Conservation (phyloP, 2,797 vertebrate genomes). For the Scleropages formosus region DNA sequence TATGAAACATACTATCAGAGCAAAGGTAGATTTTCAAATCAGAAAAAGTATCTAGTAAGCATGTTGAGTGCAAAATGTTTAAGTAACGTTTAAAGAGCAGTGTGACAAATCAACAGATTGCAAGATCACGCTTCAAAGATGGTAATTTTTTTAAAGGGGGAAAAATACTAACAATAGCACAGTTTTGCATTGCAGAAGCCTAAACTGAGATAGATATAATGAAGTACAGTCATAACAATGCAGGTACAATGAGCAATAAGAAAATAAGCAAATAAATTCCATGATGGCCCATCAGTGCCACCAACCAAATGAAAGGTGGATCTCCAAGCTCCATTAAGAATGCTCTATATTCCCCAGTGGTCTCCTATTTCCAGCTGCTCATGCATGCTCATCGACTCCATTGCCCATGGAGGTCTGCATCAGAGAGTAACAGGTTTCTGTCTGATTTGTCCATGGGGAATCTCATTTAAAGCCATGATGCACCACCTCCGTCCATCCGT, state of each 20-base stretch:
- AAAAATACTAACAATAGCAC: too few species aligned
- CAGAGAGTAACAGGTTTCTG: neutral
- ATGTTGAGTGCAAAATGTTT: neutral
- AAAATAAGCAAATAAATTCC: neutral
- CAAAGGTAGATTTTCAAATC: too few species aligned
- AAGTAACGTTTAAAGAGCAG: neutral
- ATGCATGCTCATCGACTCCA: neutral
- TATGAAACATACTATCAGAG: too few species aligned
- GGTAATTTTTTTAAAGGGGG: neutral
- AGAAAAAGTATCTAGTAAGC: too few species aligned
- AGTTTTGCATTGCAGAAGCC: too few species aligned
- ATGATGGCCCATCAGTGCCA: neutral
- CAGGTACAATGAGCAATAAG: too few species aligned
- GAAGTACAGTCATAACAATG: too few species aligned
- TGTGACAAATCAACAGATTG: neutral
- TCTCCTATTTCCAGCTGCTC: too few species aligned
- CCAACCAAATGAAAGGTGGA: neutral
- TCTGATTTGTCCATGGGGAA: neutral
- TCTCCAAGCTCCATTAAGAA: too few species aligned
- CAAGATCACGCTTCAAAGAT: neutral
- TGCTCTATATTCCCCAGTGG: too few species aligned
- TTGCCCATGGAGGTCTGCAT: neutral
- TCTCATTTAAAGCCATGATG: neutral
- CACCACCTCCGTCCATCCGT: neutral
- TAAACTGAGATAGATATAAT: too few species aligned